Evolutionary conservation across 1,140 invertebrate genomes (phyloP), one percentile per base, ranked within the genome.

Genomic region (Calephelis nemesis): DNA sequence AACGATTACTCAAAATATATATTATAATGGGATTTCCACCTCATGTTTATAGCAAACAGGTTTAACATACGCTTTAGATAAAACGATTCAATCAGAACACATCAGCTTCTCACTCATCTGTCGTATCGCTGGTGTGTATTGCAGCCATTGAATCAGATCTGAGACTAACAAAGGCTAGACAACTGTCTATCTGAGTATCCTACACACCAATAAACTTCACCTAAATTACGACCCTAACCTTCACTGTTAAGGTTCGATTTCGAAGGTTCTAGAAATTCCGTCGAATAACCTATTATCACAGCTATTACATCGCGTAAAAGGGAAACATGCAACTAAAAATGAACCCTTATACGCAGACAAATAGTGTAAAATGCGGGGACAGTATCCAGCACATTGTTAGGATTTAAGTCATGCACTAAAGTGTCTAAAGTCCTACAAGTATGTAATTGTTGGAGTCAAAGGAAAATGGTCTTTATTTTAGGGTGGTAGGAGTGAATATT

Each of bases 351-450:
- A 1, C 11, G 5, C 15, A 10, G 0, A 5, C 60, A 54, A 65
- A 69, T 65, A 65, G 69, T 52, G 15, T 13, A 58, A 72, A 47
- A 58, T 71, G 47, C 62, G 45, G 50, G 49, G 19, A 42, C 47
- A n/a, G 52, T 3, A 45, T 7, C 12, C 11, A 13, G 66, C 74
- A 70, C 40, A 68, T 49, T 65, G 47, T 70, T 19, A 72, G 30
- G 69, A 60, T 60, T 60, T 66, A 66, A 66, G 45, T 63, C 63
- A 64, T 65, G 52, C 70, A 75, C 71, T 78, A 78, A 82, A 79
- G 76, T 76, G 73, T 82, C 77, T 79, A 81, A 82, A 78, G 75
- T 73, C 71, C 75, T 75, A 74, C 77, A 77, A 71, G 71, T 70
- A 72, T 75, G 72, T 68, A 67, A 67, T 62, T 66, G 48, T 47